Evolutionary conservation across 2,888 invertebrate genomes (phyloP), one percentile per base, ranked within the genome.

Genomic region (Cryptophagus acutangulus): DNA sequence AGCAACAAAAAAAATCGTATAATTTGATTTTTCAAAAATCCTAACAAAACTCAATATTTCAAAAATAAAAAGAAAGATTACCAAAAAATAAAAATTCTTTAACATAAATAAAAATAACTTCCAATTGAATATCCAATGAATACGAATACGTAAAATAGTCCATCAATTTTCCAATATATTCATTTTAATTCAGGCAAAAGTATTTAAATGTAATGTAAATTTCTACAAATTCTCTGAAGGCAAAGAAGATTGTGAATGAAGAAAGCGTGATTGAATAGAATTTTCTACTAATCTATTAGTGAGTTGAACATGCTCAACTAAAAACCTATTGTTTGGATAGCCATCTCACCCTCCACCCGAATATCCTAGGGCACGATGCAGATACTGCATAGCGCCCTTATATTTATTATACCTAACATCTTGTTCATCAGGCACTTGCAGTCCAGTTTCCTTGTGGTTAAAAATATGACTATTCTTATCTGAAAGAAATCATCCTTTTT

Each of bases 361-460:
- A 55, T 59, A 60, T 61, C 65, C 66, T 40, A 66, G 62, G 52
- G 63, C 62, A 49, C 61, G 65, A 64, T 68, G 66, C 59, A 67
- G 53, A 51, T 61, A 64, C 52, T 66, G 65, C 65, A 66, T 66
- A 37, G 66, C 65, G 46, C 65, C 65, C 52, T 63, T 67, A 63
- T 64, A 63, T 59, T 64, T 66, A 64, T 65, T 65, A 62, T 70
- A 73, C 71, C 71, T 71, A 54, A 63, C 55, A 46, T 63, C 65
- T 54, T 50, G 52, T 45, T 47, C 50, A 41, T 50, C 48, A 42
- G 46, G 50, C 45, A 82, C 66, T 57, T 75, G 75, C 58, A 82
- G 67, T 38, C 82, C 82, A 54, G 74, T 68, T 41, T 70, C 81
- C 70, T 82, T 83, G 71, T 83, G 83, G 63, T 77, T 83, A 70